Percentiles rank a stretch among this genome's conserved stretches.
phyloP scores from a whole-genome alignment of 2,888 invertebrate species.

The Dolichomitus sp. region DNA sequence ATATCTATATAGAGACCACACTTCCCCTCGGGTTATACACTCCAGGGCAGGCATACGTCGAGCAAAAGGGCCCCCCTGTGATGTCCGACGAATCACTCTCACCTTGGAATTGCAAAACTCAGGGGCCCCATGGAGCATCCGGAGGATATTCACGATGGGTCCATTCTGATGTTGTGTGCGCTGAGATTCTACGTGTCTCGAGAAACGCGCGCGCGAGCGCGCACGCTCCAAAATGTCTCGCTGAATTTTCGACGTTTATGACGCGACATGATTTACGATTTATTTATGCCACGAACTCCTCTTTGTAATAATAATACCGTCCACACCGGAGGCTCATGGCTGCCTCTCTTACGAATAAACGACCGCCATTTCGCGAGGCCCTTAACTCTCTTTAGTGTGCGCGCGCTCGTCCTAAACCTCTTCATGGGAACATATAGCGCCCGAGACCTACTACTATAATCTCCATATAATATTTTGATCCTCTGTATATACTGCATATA shows the following conservation, averaged over 20 bases:
- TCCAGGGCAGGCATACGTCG: constrained; percentile 42
- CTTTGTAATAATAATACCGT: constrained; percentile 82
- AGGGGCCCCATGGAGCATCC: constrained; percentile 30
- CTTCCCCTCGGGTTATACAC: constrained; percentile 43
- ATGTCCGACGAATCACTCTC: constrained; percentile 52
- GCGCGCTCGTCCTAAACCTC: constrained; percentile 25
- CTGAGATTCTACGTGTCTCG: constrained; percentile 30
- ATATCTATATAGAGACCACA: constrained; percentile 13
- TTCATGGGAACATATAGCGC: constrained; percentile 69
- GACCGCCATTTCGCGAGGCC: constrained; percentile 81
- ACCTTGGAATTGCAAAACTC: constrained; percentile 62
- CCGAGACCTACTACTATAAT: constrained; percentile 72
- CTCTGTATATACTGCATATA: constrained; percentile 8
- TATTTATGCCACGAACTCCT: constrained; percentile 83
- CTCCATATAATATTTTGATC: constrained; percentile 80
- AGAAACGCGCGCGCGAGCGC: constrained; percentile 57
- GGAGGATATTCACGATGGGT: constrained; percentile 39
- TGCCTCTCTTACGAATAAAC: constrained; percentile 83
- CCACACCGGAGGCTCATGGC: constrained; percentile 68
- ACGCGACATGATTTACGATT: constrained; percentile 83
- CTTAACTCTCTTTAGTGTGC: constrained; percentile 79
- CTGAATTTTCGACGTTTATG: constrained; percentile 82
- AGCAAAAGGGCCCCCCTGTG: constrained; percentile 45
- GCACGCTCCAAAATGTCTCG: constrained; percentile 80
- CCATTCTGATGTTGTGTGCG: constrained; percentile 53